These are phyloP conservation scores for Gerosis bhagava DNA, from an alignment of 2,888 invertebrate species.

Conservation along the genomic window DNA sequence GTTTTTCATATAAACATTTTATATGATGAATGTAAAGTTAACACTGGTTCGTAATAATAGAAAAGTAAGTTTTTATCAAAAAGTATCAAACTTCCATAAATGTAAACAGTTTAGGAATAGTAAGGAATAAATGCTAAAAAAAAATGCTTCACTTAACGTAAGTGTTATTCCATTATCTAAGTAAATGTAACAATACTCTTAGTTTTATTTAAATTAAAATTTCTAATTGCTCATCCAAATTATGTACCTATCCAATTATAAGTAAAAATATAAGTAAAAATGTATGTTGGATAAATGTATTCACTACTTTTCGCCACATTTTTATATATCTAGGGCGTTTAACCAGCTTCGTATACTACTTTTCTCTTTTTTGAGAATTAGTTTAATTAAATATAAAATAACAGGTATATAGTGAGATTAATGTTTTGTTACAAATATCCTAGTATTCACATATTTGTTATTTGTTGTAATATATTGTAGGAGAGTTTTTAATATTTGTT, in stretches of 20 bases:
- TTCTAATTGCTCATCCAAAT: slow-evolving; percentile 78
- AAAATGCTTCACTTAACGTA: slow-evolving; percentile 62
- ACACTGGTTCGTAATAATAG: too few relatives aligned
- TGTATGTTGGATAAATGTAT: too few relatives aligned
- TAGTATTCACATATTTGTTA: slow-evolving; percentile 72
- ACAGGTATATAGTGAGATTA: slow-evolving; percentile 78
- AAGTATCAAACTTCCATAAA: too few relatives aligned
- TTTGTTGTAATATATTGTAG: slow-evolving; percentile 78
- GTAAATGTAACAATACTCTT: slow-evolving; percentile 67
- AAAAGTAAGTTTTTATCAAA: too few relatives aligned
- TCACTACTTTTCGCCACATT: too few relatives aligned
- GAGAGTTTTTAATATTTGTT: slow-evolving; percentile 78
- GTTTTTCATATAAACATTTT: too few relatives aligned
- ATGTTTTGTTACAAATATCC: slow-evolving; percentile 66
- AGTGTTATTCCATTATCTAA: slow-evolving; percentile 79
- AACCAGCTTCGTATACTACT: slow-evolving; percentile 50
- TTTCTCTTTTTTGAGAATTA: slow-evolving; percentile 49
- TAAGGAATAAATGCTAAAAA: slow-evolving; percentile 18
- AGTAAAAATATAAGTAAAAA: too few relatives aligned
- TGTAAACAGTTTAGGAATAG: slow-evolving; percentile 16
- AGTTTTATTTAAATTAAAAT: slow-evolving; percentile 62
- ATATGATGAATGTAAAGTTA: too few relatives aligned
- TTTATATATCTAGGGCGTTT: slow-evolving; percentile 54
- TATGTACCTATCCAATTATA: slow-evolving; percentile 61
- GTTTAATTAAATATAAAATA: slow-evolving; percentile 64